Evolutionary conservation across 2,888 invertebrate species (phyloP), one percentile per base, ranked within the genome.

Genomic region (Acleris laterana): DNA sequence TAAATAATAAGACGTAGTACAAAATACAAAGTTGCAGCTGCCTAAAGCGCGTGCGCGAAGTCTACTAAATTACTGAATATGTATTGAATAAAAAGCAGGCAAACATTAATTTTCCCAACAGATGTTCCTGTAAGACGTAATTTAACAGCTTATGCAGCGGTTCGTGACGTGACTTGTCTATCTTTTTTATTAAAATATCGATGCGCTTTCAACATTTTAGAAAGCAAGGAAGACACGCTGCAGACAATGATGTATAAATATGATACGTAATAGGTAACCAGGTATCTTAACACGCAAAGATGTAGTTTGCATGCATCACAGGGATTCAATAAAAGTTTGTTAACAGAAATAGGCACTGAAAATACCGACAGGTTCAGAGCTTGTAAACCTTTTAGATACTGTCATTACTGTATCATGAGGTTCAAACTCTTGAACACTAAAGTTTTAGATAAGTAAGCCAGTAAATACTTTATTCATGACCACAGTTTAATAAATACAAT

Each of bases 51-150:
- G 46, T 32, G 56, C 48, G 46, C 44, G 16, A 38, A 28, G 32
- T 16, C 49, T 60, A 32, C 46, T 62, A 46, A 61, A 56, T 61
- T 57, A 32, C 60, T 46, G 48, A 48, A 62, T 66, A 62, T 56
- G 51, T 46, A 7, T 19, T 42, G n/a, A 32, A 61, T 46, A 38
- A 56, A 59, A 57, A 63, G 25, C 25, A 46, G 25, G 20, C 32
- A 44, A 49, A 44, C 50, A 50, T 20, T 51, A 19, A 46, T 32
- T 65, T 22, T 55, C 50, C 44, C 46, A 46, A 59, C 59, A 66
- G 32, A 46, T 66, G 65, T 25, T 56, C 22, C 17, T 44, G 11
- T 1, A 51, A 32, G 22, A n/a, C 28, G 19, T 3, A 25, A 16
- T 22, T 50, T 17, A 32, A 50, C 38, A 25, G 61, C 5, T 22